These are phyloP conservation scores for Polydrusus pterygomalis DNA, from an alignment of 2,888 invertebrate species.

Conservation along the genomic window DNA sequence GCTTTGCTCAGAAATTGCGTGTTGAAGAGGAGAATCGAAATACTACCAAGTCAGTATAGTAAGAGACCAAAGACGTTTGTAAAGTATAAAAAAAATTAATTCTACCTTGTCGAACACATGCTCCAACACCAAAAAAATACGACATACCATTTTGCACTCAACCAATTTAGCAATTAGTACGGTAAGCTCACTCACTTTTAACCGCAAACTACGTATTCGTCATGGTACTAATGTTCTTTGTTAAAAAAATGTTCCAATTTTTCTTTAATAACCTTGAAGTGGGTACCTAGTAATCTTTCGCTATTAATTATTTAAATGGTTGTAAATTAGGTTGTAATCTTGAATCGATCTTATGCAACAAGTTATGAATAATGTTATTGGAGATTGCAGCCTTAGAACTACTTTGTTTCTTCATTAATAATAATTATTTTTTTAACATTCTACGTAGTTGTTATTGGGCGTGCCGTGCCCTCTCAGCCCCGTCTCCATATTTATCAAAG, in stretches of 20 bases:
- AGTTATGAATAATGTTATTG: neutral
- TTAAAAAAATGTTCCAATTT: neutral
- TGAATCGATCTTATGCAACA: neutral
- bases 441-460: too few species aligned
- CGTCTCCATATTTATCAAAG: too few species aligned
- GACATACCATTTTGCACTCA: too few species aligned
- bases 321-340: slow-evolving; percentile 7
- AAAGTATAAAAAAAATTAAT: too few species aligned
- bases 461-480: too few species aligned
- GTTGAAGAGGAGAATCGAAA: too few species aligned
- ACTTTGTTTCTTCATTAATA: slow-evolving; percentile 8
- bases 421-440: too few species aligned
- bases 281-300: neutral
- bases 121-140: too few species aligned
- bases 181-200: neutral
- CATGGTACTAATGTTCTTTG: neutral
- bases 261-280: neutral
- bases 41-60: too few species aligned
- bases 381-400: slow-evolving; percentile 5
- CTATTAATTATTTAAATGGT: slow-evolving; percentile 10
- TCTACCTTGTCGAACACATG: too few species aligned
- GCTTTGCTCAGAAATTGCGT: too few species aligned
- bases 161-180: neutral
- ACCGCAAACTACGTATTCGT: neutral
- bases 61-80: too few species aligned